Conservation (phyloP, 2,888 invertebrate genomes). For the Mesochorus sp. region DNA sequence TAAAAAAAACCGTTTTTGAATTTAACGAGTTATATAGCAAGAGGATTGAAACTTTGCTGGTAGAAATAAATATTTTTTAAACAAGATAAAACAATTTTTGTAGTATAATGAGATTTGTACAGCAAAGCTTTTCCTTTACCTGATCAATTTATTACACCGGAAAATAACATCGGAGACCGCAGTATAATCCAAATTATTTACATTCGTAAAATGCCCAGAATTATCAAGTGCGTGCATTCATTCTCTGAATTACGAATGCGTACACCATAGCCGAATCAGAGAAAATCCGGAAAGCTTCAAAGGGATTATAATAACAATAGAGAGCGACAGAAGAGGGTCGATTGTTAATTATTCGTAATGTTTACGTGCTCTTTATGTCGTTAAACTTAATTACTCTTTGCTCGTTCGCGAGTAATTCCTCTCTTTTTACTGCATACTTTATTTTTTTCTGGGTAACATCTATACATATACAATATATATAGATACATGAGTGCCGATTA, state of each 20-base stretch:
- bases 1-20: too few relatives aligned
- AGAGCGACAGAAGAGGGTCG: neutral
- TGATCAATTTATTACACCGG: too few relatives aligned
- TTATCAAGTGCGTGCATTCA: neutral
- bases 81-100: too few relatives aligned
- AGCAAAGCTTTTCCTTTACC: too few relatives aligned
- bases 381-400: constrained; percentile 1
- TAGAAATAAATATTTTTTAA: too few relatives aligned
- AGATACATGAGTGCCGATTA: too few relatives aligned
- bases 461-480: neutral
- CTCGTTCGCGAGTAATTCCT: constrained; percentile 1
- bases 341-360: constrained; percentile 32
- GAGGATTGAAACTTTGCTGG: too few relatives aligned
- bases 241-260: neutral
- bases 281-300: neutral
- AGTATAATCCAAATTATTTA: neutral
- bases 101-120: too few relatives aligned
- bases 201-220: neutral
- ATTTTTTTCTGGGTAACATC: too few relatives aligned
- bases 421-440: neutral
- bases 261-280: neutral
- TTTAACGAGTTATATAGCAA: too few relatives aligned
- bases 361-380: constrained; percentile 1
- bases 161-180: too few relatives aligned
- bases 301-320: constrained; percentile 6